Conservation (phyloP, 2,888 invertebrate genomes). For the Nephrotoma appendiculata region DNA sequence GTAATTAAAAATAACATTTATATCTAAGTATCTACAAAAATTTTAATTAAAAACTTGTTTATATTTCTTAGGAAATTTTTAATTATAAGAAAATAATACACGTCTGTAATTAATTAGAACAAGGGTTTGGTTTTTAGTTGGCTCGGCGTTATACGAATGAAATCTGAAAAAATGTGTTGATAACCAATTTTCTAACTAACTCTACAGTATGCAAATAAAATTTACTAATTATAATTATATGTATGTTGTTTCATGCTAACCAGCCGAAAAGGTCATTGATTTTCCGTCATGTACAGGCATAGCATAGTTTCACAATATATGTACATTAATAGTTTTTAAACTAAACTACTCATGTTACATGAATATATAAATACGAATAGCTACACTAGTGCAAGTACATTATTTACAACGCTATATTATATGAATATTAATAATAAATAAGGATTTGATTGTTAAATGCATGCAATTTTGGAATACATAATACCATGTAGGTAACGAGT, state of each 20-base stretch:
- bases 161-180: background rate
- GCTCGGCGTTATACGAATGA: background rate
- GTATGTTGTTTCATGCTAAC: background rate
- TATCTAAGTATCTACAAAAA: background rate
- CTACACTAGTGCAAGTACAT: background rate
- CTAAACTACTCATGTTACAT: background rate
- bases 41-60: background rate
- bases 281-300: background rate
- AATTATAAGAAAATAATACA: background rate
- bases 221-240: too few relatives aligned
- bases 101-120: background rate
- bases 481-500: background rate
- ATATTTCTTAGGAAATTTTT: background rate
- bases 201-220: background rate
- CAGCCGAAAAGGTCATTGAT: background rate
- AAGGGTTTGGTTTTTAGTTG: background rate
- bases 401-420: background rate
- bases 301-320: too few relatives aligned
- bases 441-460: background rate
- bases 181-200: background rate
- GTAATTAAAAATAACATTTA: background rate
- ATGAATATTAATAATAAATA: background rate
- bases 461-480: background rate
- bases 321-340: background rate
- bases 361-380: background rate